Evolutionary conservation across 2,113 vertebrate genomes (phyloP), one percentile per base, ranked within the genome.

Genomic region (Calonectris borealis): DNA sequence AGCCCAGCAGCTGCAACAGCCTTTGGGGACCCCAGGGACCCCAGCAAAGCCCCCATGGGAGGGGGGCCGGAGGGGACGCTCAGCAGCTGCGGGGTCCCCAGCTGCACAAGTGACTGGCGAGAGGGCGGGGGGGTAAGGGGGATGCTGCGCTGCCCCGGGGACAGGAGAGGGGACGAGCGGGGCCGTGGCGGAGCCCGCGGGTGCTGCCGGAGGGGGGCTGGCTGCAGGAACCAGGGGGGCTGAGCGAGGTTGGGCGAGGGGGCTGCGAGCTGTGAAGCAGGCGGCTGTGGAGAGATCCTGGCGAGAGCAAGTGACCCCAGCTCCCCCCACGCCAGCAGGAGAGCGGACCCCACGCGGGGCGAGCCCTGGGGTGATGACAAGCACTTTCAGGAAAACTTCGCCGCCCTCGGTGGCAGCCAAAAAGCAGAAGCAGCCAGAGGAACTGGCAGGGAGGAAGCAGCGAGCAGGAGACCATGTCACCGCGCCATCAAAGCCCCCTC

Each of bases 311-410:
- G 40, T 6, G 5, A 34, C 10, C 13, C 17, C 64, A 31, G 34
- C 25, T 31, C 16, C 31, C n/a, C 54, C 6, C 1, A 0, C 1
- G 2, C 34, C 1, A 1, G 17, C 34, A 10, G 65, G 29, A 54
- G 21, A 54, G 60, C 10, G 0, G 13, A 13, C 5, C 22, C 15
- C 0, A 0, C 1, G 0, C 5, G 0, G n/a, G 40, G 24, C 1
- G 4, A 73, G 17, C 7, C 48, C 48, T 1, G 0, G 6, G 6
- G 29, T 20, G 26, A 36, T 11, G 2, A 26, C 7, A 9, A 66
- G 51, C 12, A 0, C 29, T 3, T 51, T 8, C 49, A 77, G 79
- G 66, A 60, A 58, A 91, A 21, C 46, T 62, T 36, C 5, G 2
- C 25, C 0, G 0, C 44, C 13, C 60, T 32, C 6, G 0, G n/a